Evolutionary conservation across 2,888 invertebrate species (phyloP), one percentile per base, ranked within the genome.

Genomic region (Watsonalla cultraria): DNA sequence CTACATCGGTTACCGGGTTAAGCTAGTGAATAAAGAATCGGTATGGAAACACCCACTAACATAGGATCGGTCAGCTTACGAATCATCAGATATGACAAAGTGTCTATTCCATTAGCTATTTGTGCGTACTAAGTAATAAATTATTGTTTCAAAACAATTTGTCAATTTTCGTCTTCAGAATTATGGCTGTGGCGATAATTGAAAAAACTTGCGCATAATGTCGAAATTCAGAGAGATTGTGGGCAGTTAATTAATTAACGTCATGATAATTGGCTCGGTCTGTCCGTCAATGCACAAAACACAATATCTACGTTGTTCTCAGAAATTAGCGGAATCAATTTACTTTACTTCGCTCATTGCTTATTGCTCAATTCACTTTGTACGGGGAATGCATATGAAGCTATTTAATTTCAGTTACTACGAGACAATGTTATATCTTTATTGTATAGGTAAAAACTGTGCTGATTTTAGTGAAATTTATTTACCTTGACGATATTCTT

Each of bases 251-350:
- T 60, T 59, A 61, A 65, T 66, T 61, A 64, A 53, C 55, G 53
- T 58, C 14, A 54, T 59, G 68, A 56, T 76, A 77, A 78, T 76
- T 72, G 55, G 54, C 37, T 11, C 11, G 55, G 63, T 66, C 58
- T 60, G 59, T 60, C 60, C 54, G 53, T 56, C 64, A 56, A 65
- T 58, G 57, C 58, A 62, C 59, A 66, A 62, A 57, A 57, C 71
- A 80, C 75, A 82, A 68, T 59, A 66, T 59, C 62, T 59, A 74
- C 77, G 65, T 74, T 85, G 80, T 88, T 84, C 82, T 74, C 49
- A 66, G 82, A 79, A 86, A 83, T 86, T 85, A 86, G 72, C 78
- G 67, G 73, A 76, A 75, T 76, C 74, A 69, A 68, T 75, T 84
- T 79, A 76, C 77, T 74, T 75, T 82, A 76, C 76, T 74, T 64